Percentiles rank a stretch among this genome's conserved stretches.
These are phyloP conservation scores for Euplagia quadripunctaria DNA, from an alignment of 2,888 invertebrate genomes.

Conservation along the genomic window DNA sequence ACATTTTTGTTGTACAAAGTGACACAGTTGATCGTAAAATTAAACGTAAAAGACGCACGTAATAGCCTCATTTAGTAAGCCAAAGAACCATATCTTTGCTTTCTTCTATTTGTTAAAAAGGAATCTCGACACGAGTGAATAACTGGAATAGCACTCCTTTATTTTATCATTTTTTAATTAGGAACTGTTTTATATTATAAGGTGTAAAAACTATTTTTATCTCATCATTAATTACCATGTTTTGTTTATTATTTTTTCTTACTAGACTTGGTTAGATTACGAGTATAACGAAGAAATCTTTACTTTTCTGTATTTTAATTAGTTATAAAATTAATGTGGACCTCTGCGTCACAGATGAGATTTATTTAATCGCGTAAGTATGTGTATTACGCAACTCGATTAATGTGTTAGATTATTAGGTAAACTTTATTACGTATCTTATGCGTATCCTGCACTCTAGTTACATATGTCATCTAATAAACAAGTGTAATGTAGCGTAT, in stretches of 20 bases:
- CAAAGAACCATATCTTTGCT: constrained; percentile 36
- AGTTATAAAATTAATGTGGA: neutral
- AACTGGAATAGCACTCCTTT: constrained; percentile 31
- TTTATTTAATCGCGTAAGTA: constrained; percentile 19
- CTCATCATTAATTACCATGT: constrained; percentile 2
- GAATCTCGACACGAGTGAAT: constrained; percentile 30
- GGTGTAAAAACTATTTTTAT: neutral
- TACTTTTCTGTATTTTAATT: neutral
- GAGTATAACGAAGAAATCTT: neutral
- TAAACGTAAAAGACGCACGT: constrained; percentile 41
- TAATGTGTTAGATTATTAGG: constrained; percentile 25
- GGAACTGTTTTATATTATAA: constrained; percentile 11
- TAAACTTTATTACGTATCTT: constrained; percentile 27
- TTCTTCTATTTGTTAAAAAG: constrained; percentile 27
- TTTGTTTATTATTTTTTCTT: neutral
- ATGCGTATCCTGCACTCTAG: constrained; percentile 31
- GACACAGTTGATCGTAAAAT: constrained; percentile 43
- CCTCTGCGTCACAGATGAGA: neutral
- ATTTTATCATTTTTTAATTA: constrained; percentile 25
- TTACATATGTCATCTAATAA: constrained; percentile 35
- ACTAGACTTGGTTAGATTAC: neutral
- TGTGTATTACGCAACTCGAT: constrained; percentile 29
- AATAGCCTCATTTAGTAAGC: constrained; percentile 43
- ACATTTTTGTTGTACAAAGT: constrained; percentile 42
- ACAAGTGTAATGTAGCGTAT: constrained; percentile 22